A percentile compares a stretch with the other conserved stretches of the same genome.
Conservation (phyloP, 2,113 vertebrate species). For the Rhynchomys soricoides region DNA sequence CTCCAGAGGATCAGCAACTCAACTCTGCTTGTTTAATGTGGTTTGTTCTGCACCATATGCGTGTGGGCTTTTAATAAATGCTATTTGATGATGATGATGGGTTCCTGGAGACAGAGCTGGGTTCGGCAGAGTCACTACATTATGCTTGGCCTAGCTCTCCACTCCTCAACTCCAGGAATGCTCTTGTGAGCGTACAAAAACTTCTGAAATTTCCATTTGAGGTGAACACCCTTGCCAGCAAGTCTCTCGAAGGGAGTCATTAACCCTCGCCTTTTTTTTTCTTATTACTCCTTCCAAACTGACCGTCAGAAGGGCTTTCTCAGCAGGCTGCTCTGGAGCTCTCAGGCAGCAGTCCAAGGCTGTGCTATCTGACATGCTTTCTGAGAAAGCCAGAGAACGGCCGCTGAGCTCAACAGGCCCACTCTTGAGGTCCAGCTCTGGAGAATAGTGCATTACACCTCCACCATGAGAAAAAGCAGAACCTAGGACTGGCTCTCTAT, state of each 20-base stretch:
- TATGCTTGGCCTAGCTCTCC: constrained; percentile 78
- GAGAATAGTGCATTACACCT: constrained; percentile 18
- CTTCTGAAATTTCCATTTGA: constrained; percentile 82
- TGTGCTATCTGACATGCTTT: background rate
- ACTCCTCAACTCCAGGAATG: constrained; percentile 77
- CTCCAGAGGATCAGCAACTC: constrained; percentile 65
- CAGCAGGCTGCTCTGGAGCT: constrained; percentile 28
- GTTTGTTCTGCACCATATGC: constrained; percentile 73
- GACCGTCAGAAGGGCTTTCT: constrained; percentile 60
- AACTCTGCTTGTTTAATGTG: constrained; percentile 73
- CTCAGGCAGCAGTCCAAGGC: constrained; percentile 28
- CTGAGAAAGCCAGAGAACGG: background rate
- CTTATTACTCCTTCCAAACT: constrained; percentile 66
- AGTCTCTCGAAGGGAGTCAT: constrained; percentile 63
- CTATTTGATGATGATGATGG: constrained; percentile 76
- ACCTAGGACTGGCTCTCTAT: background rate
- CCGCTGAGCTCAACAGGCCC: background rate
- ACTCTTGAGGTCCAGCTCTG: constrained; percentile 14
- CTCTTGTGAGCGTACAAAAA: constrained; percentile 72
- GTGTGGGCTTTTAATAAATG: constrained; percentile 79
- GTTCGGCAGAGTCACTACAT: constrained; percentile 72
- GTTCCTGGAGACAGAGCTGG: constrained; percentile 74
- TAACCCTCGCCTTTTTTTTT: constrained; percentile 69
- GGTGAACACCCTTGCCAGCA: constrained; percentile 66
- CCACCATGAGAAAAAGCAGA: background rate